Conservation (phyloP, 2,797 vertebrate genomes). For the Myripristis jacobus region DNA sequence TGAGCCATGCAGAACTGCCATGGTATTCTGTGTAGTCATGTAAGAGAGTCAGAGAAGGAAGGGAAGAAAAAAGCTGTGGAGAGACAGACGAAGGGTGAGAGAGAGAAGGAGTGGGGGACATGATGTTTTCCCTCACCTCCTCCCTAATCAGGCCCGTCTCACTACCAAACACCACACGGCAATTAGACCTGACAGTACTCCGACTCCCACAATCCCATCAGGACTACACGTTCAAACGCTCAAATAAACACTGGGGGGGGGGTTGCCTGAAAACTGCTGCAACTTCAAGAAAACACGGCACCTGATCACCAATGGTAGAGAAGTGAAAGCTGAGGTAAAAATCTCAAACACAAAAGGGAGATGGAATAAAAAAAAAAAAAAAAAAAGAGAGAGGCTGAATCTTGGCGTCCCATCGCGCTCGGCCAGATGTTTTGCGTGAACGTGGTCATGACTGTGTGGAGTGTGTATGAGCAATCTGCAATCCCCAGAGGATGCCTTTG, state of each 20-base stretch:
- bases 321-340: slow-evolving; percentile 35
- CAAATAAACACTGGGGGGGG: slow-evolving; percentile 62
- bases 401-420: slow-evolving; percentile 22
- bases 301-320: slow-evolving; percentile 15
- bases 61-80: slow-evolving; percentile 22
- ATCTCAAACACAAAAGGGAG: slow-evolving; percentile 44
- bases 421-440: slow-evolving; percentile 69
- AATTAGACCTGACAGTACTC: slow-evolving; percentile 96
- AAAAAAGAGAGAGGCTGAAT: slow-evolving; percentile 3
- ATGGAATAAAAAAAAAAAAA: slow-evolving; percentile 5
- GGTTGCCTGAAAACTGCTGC: slow-evolving; percentile 55
- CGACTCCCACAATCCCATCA: slow-evolving; percentile 81
- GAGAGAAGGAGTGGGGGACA: slow-evolving; percentile 70
- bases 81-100: slow-evolving; percentile 59
- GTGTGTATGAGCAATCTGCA: slow-evolving; percentile 28
- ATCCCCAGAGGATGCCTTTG: slow-evolving; percentile 64
- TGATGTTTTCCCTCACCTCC: slow-evolving; percentile 92
- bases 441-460: slow-evolving; percentile 54
- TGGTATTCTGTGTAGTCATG: slow-evolving; percentile 66
- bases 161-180: slow-evolving; percentile 90
- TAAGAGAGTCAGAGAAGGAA: slow-evolving; percentile 42
- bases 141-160: slow-evolving; percentile 93
- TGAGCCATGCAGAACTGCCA: slow-evolving; percentile 73
- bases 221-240: slow-evolving; percentile 75
- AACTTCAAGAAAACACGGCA: slow-evolving; percentile 60